Conservation (phyloP, 2,113 vertebrate genomes). For the Dromaius novaehollandiae region DNA sequence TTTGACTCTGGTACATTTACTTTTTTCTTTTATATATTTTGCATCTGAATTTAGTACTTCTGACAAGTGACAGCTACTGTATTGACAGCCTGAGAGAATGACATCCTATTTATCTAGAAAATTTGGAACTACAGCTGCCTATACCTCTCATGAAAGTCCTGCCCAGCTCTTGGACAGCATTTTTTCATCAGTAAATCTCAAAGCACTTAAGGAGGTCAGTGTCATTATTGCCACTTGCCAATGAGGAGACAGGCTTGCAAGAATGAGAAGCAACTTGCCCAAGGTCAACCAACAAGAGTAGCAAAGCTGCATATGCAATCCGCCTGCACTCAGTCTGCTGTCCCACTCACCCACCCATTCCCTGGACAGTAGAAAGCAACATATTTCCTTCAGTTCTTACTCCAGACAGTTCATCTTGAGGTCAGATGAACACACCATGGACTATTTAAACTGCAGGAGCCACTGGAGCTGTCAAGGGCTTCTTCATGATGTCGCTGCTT, state of each 20-base stretch:
- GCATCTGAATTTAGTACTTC: constrained; percentile 44
- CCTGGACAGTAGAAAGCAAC: not conserved
- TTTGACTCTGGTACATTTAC: constrained; percentile 20
- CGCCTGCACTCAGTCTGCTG: not conserved
- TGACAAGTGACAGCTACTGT: constrained; percentile 46
- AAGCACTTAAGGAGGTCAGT: not conserved
- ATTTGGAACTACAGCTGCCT: not conserved
- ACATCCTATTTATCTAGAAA: constrained; percentile 51
- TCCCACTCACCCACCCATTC: fast-evolving
- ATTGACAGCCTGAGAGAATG: constrained; percentile 51
- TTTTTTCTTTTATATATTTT: constrained; percentile 29
- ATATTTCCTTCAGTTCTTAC: not conserved
- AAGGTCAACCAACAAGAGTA: not conserved
- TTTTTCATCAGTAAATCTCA: not conserved
- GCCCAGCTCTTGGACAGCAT: not conserved
- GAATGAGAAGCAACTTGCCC: not conserved
- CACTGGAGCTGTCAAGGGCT: not conserved
- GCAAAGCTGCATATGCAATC: not conserved
- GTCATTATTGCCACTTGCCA: not conserved
- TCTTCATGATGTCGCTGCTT: not conserved
- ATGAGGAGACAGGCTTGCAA: not conserved
- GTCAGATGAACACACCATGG: not conserved
- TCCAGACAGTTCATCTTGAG: not conserved
- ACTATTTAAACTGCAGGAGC: not conserved
- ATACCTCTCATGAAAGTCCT: not conserved